Base-by-base conservation (phyloP, 2,797 vertebrate genomes). In the Crypturellus tataupa region DNA sequence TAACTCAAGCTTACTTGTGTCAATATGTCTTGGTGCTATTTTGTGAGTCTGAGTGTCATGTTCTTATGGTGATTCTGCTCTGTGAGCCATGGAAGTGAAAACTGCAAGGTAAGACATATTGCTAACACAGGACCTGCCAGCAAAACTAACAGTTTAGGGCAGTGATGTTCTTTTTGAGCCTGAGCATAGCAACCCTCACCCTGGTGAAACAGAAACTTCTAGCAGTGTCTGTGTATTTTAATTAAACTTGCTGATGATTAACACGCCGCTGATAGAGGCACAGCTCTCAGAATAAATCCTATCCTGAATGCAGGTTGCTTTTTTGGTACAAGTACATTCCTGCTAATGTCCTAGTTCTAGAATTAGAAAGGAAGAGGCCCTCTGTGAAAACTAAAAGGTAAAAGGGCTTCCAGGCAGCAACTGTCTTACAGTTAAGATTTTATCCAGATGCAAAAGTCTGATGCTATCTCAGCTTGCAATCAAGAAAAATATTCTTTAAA, bases 41-140 rank as follows among this genome's bases (percentile, higher is more conserved):
- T 13, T 17, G 6, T 1, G 4, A 23, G 25, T 18, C 24, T 1
- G 0, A 68, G 47, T 9, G 27, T 56, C 5, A 0, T 2, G 4
- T 55, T n/a, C 42, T 13, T 5, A 7, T 1, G 0, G 12, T 15
- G 18, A 4, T 3, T 23, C 18, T 8, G 51, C 20, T 3, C 4
- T 16, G 46, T 12, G 25, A 55, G 47, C 53, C 16, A 2, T 31
- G 29, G 53, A 35, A 70, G 39, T 8, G 18, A 10, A 37, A 51
- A 37, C 33, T 35, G 21, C 64, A n/a, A 67, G 9, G 42, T n/a
- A 44, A 46, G 37, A 63, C 60, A 37, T 39, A 39, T 17, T 27
- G 60, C 15, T n/a, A 35, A 37, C 25, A 29, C 35, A 15, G 44
- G 68, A 39, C 10, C 12, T 70, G 25, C 49, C 68, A 53, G 47